Evolutionary conservation across 2,797 vertebrate species (phyloP).

Genomic region (Rousettus madagascariensis): DNA sequence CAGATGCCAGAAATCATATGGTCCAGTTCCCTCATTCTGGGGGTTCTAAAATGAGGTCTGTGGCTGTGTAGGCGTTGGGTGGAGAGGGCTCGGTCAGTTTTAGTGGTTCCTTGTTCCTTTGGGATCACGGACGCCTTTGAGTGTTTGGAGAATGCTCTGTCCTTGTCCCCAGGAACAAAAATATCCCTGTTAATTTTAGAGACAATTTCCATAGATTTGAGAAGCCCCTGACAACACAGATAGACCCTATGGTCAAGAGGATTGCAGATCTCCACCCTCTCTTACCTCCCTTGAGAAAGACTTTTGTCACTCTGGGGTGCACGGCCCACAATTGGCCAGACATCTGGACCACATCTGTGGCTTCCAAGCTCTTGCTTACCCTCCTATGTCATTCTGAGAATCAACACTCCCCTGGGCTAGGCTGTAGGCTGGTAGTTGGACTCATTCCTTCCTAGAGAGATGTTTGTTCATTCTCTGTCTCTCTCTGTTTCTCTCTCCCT

Average conservation of each 20-base stretch:
- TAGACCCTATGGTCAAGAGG: not conserved
- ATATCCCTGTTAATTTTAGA: not conserved
- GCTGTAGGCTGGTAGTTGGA: not conserved
- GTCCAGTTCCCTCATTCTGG: too few species aligned
- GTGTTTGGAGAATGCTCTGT: not conserved
- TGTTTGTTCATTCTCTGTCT: too few species aligned
- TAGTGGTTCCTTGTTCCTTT: not conserved
- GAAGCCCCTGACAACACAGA: not conserved
- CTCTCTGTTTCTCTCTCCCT: rapidly evolving
- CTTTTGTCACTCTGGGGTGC: not conserved
- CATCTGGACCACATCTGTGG: constrained; percentile 49
- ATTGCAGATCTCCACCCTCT: not conserved
- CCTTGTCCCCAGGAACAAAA: not conserved
- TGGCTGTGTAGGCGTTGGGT: not conserved
- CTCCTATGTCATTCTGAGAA: not conserved
- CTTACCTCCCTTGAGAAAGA: not conserved
- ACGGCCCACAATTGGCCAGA: not conserved
- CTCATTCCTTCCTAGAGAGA: not conserved
- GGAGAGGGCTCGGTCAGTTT: not conserved
- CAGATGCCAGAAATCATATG: too few species aligned
- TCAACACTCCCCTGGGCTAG: not conserved
- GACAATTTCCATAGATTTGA: not conserved
- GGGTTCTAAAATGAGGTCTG: not conserved
- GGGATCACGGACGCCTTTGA: not conserved
- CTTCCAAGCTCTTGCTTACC: not conserved